Conservation (phyloP, 2,888 invertebrate genomes). For the Pimpla rufipes region DNA sequence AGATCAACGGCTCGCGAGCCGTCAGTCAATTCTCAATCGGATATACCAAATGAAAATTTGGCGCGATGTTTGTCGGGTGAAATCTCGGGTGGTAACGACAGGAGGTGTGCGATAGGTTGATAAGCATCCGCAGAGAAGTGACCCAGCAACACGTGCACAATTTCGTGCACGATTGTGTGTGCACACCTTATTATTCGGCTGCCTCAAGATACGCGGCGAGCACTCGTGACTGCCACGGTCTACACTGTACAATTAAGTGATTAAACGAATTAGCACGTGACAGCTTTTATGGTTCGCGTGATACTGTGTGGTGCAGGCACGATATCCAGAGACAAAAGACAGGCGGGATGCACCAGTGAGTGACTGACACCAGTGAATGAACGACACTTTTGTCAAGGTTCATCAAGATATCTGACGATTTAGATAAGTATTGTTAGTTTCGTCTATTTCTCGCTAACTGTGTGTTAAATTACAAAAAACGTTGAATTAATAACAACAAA, state of each 20-base stretch:
- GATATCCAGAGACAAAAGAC: background rate
- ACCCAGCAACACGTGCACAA: background rate
- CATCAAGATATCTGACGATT: too few relatives aligned
- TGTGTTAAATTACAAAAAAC: too few relatives aligned
- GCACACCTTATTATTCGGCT: background rate
- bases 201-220: background rate
- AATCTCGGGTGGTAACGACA: slow-evolving; percentile 2
- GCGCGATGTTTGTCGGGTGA: background rate
- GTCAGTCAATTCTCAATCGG: background rate
- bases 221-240: background rate
- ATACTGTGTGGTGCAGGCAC: background rate
- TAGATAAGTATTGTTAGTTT: background rate
- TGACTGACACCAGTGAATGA: too few relatives aligned
- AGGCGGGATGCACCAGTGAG: too few relatives aligned
- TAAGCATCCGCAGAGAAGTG: background rate
- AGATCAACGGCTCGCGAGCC: background rate
- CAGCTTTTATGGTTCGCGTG: background rate
- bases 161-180: background rate
- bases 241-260: background rate
- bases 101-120: background rate
- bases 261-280: background rate
- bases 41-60: background rate
- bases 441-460: background rate
- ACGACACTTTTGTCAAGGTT: too few relatives aligned
- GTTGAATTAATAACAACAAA: too few relatives aligned